A percentile compares a stretch with the other conserved stretches of the same genome.
These are phyloP conservation scores for Rhabdornis inornatus DNA, from an alignment of 2,113 vertebrate genomes.

Conservation along the genomic window DNA sequence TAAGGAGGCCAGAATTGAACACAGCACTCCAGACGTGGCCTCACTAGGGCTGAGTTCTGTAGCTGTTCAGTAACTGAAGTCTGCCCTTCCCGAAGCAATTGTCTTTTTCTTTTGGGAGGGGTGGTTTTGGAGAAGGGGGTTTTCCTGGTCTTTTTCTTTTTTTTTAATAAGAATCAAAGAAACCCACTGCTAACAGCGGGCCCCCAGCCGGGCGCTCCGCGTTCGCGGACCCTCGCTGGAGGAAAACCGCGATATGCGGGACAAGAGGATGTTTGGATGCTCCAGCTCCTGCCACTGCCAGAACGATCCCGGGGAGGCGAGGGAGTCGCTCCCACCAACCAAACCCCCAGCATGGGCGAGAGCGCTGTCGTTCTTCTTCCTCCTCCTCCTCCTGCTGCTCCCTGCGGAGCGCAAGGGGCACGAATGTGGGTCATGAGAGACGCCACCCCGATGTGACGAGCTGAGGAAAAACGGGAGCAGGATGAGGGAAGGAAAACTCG, in stretches of 20 bases:
- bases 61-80: background rate
- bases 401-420: background rate
- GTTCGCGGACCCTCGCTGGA: rapidly evolving
- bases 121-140: rapidly evolving
- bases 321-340: background rate
- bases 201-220: rapidly evolving
- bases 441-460: background rate
- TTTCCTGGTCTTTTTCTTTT: background rate
- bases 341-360: background rate
- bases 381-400: background rate
- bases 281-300: background rate
- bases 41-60: background rate
- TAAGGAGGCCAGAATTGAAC: background rate
- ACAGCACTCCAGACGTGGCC: background rate
- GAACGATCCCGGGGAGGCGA: no score
- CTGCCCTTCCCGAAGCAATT: no score
- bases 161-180: background rate
- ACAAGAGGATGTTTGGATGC: background rate
- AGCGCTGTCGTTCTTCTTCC: background rate
- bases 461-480: background rate
- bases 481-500: background rate
- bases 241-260: background rate
- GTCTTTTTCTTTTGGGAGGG: background rate
- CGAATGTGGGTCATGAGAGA: background rate
- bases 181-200: rapidly evolving